Conservation (phyloP, 2,113 vertebrate genomes). For the Sinosuthora webbiana region DNA sequence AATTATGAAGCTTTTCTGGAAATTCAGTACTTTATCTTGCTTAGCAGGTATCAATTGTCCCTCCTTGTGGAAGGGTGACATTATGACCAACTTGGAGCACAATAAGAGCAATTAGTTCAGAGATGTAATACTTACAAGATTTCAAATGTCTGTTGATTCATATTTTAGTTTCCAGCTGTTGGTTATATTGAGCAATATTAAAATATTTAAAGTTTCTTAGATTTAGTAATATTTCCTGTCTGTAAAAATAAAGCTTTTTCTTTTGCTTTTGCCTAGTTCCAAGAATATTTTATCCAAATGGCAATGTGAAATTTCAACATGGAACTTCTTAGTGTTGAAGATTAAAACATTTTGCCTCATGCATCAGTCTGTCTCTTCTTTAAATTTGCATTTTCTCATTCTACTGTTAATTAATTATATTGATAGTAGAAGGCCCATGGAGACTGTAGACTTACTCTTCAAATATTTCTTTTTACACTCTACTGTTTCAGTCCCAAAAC, state of each 20-base stretch:
- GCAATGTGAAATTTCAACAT: neutral
- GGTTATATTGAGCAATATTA: slow-evolving; percentile 36
- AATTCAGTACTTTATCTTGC: neutral
- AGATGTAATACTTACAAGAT: neutral
- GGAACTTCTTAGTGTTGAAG: neutral
- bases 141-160: slow-evolving; percentile 11
- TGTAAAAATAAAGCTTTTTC: slow-evolving; percentile 18
- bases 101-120: neutral
- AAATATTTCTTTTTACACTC: neutral
- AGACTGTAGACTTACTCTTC: neutral
- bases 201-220: slow-evolving; percentile 21
- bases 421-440: neutral
- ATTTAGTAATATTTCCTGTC: slow-evolving; percentile 51
- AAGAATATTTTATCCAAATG: slow-evolving; percentile 26
- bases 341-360: slow-evolving; percentile 1
- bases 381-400: neutral
- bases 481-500: neutral
- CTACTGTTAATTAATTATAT: neutral
- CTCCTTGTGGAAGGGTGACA: neutral
- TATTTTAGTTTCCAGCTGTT: slow-evolving; percentile 47
- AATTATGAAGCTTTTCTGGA: neutral
- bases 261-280: slow-evolving; percentile 28
- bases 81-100: neutral
- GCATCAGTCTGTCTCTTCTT: neutral
- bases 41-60: neutral